Evolutionary conservation across 1,140 invertebrate genomes (phyloP).

Genomic region (Himalopsyche phryganea): DNA sequence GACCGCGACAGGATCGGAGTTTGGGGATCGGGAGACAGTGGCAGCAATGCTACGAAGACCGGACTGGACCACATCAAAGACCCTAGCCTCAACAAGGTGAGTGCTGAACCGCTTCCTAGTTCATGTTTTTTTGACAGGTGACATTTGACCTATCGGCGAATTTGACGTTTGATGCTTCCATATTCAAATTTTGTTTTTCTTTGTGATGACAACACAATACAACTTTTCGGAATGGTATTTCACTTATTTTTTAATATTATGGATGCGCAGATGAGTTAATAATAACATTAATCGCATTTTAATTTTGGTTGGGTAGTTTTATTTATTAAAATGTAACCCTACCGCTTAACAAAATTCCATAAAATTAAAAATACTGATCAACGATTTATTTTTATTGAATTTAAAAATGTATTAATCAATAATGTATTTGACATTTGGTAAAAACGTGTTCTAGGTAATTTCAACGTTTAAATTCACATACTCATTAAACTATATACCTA

Average conservation of each 20-base stretch:
- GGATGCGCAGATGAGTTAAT: too few species aligned
- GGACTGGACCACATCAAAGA: constrained; percentile 73
- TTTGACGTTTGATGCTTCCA: neutral
- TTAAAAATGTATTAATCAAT: too few species aligned
- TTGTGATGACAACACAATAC: neutral
- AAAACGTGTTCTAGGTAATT: too few species aligned
- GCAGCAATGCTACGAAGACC: constrained; percentile 48
- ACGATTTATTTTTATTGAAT: too few species aligned
- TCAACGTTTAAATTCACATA: too few species aligned
- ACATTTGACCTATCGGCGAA: neutral
- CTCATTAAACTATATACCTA: too few species aligned
- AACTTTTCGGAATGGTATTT: neutral
- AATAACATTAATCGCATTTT: too few species aligned
- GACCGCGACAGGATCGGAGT: constrained; percentile 63
- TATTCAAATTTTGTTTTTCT: neutral
- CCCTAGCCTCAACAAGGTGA: constrained; percentile 75
- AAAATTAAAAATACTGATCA: too few species aligned
- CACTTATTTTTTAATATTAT: neutral
- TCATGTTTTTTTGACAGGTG: constrained; percentile 13
- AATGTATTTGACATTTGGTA: too few species aligned
- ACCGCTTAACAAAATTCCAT: too few species aligned
- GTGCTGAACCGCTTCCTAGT: neutral
- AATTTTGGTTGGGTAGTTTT: too few species aligned
- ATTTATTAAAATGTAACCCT: too few species aligned
- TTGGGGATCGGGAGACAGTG: constrained; percentile 55